phyloP scores from a whole-genome alignment of 2,888 invertebrate genomes.

The Baronia brevicornis region DNA sequence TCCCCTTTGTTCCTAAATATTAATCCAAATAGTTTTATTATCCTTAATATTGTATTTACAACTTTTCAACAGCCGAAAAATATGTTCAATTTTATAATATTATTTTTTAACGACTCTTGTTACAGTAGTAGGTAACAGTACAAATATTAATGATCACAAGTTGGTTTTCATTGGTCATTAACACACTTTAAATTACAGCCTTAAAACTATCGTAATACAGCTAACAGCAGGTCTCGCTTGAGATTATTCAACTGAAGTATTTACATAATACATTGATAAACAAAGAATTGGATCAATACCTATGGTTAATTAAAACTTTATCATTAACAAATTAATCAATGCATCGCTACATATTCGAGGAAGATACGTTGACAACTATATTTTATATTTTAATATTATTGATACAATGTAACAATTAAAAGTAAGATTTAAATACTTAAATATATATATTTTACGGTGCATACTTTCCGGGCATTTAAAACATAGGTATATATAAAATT shows the following conservation, averaged over 20 bases:
- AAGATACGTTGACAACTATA: slow-evolving; percentile 5
- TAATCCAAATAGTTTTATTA: slow-evolving; percentile 76
- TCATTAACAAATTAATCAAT: slow-evolving; percentile 15
- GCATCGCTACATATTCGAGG: neutral
- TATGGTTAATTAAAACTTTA: slow-evolving; percentile 1
- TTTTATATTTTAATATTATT: neutral
- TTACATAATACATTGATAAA: slow-evolving; percentile 32
- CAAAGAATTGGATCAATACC: slow-evolving; percentile 1
- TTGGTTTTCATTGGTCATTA: slow-evolving; percentile 78
- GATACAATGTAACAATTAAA: neutral
- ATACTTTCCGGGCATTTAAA: slow-evolving; percentile 54
- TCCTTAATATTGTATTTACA: slow-evolving; percentile 76
- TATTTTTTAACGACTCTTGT: slow-evolving; percentile 77
- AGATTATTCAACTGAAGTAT: slow-evolving; percentile 52
- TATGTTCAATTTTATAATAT: slow-evolving; percentile 75
- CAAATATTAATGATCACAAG: slow-evolving; percentile 78
- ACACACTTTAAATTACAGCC: slow-evolving; percentile 73
- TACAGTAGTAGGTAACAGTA: slow-evolving; percentile 77
- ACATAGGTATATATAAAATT: slow-evolving; percentile 61
- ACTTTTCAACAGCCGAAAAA: slow-evolving; percentile 77
- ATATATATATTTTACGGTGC: slow-evolving; percentile 26
- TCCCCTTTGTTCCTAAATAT: slow-evolving; percentile 72
- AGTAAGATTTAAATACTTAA: neutral
- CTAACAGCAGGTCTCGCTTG: slow-evolving; percentile 67
- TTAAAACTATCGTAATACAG: slow-evolving; percentile 65